Conservation (phyloP, 2,888 invertebrate genomes). For the Thyatira batis region DNA sequence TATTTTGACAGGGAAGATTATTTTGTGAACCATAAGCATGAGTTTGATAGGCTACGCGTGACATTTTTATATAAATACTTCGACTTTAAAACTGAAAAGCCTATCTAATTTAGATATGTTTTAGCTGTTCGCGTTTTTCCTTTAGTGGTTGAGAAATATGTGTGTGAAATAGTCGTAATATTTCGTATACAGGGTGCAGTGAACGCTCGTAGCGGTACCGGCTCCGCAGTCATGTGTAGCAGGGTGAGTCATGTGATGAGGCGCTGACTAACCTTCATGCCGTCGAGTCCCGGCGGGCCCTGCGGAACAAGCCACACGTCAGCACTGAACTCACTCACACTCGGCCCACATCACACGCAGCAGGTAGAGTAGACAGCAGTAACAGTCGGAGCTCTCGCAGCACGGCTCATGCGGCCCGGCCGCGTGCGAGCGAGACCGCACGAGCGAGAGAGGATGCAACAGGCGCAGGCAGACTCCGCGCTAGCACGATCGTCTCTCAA, state of each 20-base stretch:
- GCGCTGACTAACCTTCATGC: constrained; percentile 92
- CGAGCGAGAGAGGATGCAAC: background rate
- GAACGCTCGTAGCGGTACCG: background rate
- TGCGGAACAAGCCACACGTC: constrained; percentile 82
- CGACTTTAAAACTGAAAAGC: too few species aligned
- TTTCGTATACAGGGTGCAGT: background rate
- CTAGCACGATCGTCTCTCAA: background rate
- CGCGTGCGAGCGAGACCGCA: background rate
- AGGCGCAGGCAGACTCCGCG: background rate
- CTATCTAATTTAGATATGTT: too few species aligned
- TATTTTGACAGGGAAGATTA: too few species aligned
- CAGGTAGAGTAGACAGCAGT: constrained; percentile 83
- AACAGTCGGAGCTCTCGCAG: too few species aligned
- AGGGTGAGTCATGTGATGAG: constrained; percentile 8
- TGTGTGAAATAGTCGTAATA: too few species aligned
- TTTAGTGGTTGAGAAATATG: too few species aligned
- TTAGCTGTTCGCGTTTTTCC: too few species aligned
- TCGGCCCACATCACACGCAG: background rate
- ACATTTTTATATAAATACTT: too few species aligned
- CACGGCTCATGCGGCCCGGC: constrained; percentile 5
- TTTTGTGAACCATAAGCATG: too few species aligned
- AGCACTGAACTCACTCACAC: constrained; percentile 21
- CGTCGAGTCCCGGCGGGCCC: constrained; percentile 97
- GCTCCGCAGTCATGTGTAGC: background rate
- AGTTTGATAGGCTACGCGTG: too few species aligned